Base-by-base conservation (phyloP, 2,797 vertebrate species). In the Potorous gilbertii region DNA sequence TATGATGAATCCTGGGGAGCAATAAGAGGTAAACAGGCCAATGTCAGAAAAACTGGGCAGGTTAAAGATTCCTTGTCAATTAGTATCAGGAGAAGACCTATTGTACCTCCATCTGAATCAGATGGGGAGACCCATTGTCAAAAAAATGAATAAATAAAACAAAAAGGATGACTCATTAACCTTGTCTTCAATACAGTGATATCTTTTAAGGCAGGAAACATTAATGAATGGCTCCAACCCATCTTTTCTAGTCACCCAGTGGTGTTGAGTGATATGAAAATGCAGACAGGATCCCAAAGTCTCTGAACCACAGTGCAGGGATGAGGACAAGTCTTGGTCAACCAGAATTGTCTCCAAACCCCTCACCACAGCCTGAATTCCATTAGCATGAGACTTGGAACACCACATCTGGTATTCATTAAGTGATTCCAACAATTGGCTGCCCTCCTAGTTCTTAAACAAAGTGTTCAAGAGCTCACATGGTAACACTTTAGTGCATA, bases 391-490 rank as follows among this genome's bases (percentile, higher is more conserved):
- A 98, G 94, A 96, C 93, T 96, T 97, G 94, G 96, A 98, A 98
- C 97, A 96, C 94, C 97, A 97, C 98, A 98, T 98, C 98, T 98
- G 98, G 93, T 98, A 98, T 98, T 98, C 97, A 97, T 98, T 98
- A 98, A 97, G 98, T 97, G 98, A 97, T 95, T 97, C 97, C 98
- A 98, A 97, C 97, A 98, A 92, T 98, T 98, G 97, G 98, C 98
- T 98, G 95, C 96, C 95, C 97, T 98, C 97, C 98, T 98, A 97
- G 95, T 98, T 98, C 91, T 98, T 96, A 98, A 98, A 98, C 96
- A 97, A 98, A 98, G 98, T 97, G 97, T 98, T 97, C 97, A 98
- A 95, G 96, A 94, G 93, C 96, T 98, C 98, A 98, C 96, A 97
- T 98, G 96, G 97, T 96, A 98, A 96, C 94, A 94, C 56, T 97